Conservation (phyloP, 2,888 invertebrate species). For the Malachius bipustulatus region DNA sequence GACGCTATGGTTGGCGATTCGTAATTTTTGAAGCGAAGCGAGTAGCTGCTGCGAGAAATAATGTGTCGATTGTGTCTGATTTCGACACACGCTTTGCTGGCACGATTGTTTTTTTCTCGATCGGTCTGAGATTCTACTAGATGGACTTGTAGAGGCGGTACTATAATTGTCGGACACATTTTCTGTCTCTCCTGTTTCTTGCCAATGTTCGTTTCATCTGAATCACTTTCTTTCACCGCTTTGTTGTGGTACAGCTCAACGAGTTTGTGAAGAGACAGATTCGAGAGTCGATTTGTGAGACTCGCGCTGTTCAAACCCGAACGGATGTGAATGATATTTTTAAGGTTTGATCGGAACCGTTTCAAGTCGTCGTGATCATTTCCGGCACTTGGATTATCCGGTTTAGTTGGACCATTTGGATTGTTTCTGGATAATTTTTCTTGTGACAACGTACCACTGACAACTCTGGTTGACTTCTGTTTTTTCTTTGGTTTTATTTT, state of each 20-base stretch:
- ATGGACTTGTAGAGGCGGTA: conserved; percentile 19
- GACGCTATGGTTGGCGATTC: conserved; percentile 55
- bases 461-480: conserved; percentile 15
- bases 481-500: conserved; percentile 29
- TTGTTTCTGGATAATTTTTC: neutral
- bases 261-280: conserved; percentile 23
- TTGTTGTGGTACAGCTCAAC: conserved; percentile 36
- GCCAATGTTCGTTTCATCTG: conserved; percentile 26
- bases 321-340: neutral
- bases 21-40: conserved; percentile 34
- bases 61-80: no score
- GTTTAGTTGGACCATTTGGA: conserved; percentile 4
- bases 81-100: no score
- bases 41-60: conserved; percentile 17
- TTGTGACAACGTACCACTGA: no score
- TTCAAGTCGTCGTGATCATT: neutral
- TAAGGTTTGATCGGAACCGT: neutral
- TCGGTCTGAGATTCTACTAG: conserved; percentile 2
- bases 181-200: conserved; percentile 9
- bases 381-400: conserved; percentile 2
- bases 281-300: conserved; percentile 4
- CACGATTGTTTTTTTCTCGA: neutral
- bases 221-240: conserved; percentile 31
- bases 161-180: conserved; percentile 7
- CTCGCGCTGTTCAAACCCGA: neutral